Conservation (phyloP, 2,797 vertebrate genomes). For the Peromyscus eremicus region DNA sequence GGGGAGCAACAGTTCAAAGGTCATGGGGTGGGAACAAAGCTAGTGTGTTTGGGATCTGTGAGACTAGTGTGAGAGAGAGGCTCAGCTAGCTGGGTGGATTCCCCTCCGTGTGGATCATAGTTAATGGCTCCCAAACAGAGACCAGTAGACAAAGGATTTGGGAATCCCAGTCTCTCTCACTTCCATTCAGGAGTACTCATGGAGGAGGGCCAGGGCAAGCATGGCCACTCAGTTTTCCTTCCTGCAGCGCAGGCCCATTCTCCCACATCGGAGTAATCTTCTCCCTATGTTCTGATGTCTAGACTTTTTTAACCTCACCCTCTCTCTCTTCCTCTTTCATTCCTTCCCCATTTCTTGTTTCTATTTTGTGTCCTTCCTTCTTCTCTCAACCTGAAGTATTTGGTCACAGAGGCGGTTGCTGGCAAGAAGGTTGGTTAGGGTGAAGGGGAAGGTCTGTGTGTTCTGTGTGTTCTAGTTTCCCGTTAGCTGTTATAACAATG, state of each 20-base stretch:
- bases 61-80: neutral
- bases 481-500: neutral
- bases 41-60: neutral
- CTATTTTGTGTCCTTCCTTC: neutral
- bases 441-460: neutral
- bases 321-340: conserved; percentile 21
- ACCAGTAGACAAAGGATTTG: neutral
- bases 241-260: neutral
- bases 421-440: neutral
- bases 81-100: neutral
- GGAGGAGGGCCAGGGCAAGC: neutral
- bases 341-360: neutral
- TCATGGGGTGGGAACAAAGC: neutral
- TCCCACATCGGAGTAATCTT: neutral
- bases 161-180: neutral
- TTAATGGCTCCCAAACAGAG: neutral
- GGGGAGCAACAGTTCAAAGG: neutral
- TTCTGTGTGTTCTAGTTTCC: neutral
- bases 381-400: neutral
- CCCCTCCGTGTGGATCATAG: neutral
- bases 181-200: neutral
- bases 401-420: neutral
- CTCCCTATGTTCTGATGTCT: neutral
- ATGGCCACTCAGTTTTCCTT: neutral
- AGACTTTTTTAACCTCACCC: neutral